A percentile compares a stretch with the other conserved stretches of the same genome.
Conservation (phyloP, 2,113 vertebrate species). For the Electrona antarctica region DNA sequence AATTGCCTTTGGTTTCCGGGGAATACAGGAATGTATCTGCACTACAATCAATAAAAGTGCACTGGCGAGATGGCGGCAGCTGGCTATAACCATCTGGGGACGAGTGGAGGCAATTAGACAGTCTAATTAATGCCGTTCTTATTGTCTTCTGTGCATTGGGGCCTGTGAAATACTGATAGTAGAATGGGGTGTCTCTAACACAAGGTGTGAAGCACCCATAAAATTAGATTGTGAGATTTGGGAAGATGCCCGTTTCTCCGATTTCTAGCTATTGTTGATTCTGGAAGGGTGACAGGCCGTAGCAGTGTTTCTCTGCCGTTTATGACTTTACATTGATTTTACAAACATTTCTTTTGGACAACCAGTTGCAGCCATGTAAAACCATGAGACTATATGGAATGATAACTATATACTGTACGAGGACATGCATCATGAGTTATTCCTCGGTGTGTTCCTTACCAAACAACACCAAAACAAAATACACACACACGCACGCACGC, state of each 20-base stretch:
- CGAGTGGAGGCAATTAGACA: conserved; percentile 67
- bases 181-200: conserved; percentile 10
- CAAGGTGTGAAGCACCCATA: conserved; percentile 18
- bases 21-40: conserved; percentile 67
- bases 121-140: conserved; percentile 66
- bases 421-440: too few relatives aligned
- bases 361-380: background rate
- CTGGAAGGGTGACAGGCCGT: too few relatives aligned
- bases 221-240: conserved; percentile 19
- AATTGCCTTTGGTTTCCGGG: conserved; percentile 72
- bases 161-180: conserved; percentile 44
- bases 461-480: too few relatives aligned
- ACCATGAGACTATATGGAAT: too few relatives aligned
- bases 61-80: conserved; percentile 60
- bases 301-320: background rate
- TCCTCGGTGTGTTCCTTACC: too few relatives aligned
- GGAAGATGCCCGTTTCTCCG: background rate
- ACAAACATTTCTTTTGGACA: background rate
- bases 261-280: too few relatives aligned
- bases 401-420: too few relatives aligned
- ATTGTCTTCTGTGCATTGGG: conserved; percentile 58
- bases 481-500: too few relatives aligned
- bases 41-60: conserved; percentile 74
- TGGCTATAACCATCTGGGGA: conserved; percentile 64
- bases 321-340: conserved; percentile 16